phyloP scores from a whole-genome alignment of 2,797 vertebrate species.

The Columba guinea region DNA sequence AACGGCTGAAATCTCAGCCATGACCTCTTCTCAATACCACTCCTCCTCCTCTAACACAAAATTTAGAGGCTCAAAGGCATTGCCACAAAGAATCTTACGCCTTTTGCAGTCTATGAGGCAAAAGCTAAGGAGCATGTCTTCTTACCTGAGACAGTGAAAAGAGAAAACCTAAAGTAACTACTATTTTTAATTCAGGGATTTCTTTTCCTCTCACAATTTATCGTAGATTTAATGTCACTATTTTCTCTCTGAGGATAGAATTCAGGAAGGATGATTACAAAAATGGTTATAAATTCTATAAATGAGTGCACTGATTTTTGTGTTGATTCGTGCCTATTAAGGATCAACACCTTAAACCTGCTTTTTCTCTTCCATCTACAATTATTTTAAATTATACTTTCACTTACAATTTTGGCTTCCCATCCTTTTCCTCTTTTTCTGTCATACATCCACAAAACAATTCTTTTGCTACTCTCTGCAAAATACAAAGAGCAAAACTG shows the following conservation, averaged over 20 bases:
- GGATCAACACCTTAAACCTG: not conserved
- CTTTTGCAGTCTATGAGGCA: not conserved
- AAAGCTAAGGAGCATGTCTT: not conserved
- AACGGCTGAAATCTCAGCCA: not conserved
- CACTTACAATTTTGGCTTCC: not conserved
- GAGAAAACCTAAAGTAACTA: not conserved
- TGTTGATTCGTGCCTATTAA: not conserved
- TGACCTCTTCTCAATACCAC: not conserved
- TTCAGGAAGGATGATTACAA: not conserved
- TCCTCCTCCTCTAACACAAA: not conserved
- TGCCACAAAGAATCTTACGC: not conserved
- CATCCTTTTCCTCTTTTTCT: not conserved
- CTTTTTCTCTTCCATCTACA: not conserved
- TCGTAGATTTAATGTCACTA: not conserved
- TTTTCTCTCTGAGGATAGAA: not conserved
- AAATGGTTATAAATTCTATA: not conserved
- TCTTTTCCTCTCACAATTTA: not conserved
- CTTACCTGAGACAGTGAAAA: not conserved
- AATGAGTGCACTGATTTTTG: not conserved
- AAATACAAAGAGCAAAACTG: not conserved
- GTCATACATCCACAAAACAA: not conserved
- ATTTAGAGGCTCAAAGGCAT: not conserved
- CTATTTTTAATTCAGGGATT: not conserved
- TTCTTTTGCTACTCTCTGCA: not conserved
- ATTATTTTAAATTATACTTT: not conserved